Evolutionary conservation across 2,797 vertebrate genomes (phyloP).

Genomic region (Bucorvus abyssinicus): DNA sequence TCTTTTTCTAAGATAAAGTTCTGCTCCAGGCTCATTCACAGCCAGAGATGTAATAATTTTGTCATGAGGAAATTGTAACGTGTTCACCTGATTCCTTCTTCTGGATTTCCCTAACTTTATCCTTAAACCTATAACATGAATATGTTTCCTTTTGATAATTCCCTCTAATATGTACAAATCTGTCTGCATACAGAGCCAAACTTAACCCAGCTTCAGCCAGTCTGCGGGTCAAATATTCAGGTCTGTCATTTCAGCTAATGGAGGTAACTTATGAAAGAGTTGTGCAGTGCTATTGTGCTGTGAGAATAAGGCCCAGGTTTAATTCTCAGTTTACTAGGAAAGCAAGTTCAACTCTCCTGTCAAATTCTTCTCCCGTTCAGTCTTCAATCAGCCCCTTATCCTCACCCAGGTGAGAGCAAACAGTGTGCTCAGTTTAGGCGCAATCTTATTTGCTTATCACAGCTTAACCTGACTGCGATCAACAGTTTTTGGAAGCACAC

Average conservation of each 20-base stretch:
- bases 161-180: rapidly evolving
- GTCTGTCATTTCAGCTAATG: background rate
- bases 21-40: background rate
- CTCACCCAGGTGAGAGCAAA: background rate
- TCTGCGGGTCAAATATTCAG: background rate
- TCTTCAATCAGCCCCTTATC: background rate
- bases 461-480: background rate
- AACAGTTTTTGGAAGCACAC: background rate
- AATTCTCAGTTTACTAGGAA: background rate
- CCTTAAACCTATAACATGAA: background rate
- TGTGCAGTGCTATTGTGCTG: background rate
- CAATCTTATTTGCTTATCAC: background rate
- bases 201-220: background rate
- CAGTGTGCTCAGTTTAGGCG: background rate
- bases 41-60: background rate
- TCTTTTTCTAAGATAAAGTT: background rate
- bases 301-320: background rate
- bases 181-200: background rate
- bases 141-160: background rate
- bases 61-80: background rate
- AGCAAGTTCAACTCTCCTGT: background rate
- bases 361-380: background rate
- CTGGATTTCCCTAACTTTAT: background rate
- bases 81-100: background rate
- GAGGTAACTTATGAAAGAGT: background rate